Evolutionary conservation across 2,888 invertebrate species (phyloP).

Genomic region (Mystacides longicornis): DNA sequence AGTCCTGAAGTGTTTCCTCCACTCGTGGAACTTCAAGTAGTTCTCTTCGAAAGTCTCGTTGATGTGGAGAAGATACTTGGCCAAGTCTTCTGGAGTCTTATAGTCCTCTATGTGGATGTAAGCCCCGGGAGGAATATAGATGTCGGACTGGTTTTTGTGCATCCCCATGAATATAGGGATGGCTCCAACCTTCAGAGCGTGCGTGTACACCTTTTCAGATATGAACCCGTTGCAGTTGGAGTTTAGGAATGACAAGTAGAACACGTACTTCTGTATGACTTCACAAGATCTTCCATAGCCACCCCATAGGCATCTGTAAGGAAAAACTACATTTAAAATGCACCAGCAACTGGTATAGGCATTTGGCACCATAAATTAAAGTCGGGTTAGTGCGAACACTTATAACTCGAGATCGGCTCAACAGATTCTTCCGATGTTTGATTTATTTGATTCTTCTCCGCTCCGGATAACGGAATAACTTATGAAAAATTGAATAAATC

Average conservation of each 20-base stretch:
- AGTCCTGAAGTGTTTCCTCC: slow-evolving; percentile 51
- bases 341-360: too few relatives aligned
- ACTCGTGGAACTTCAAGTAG: slow-evolving; percentile 45
- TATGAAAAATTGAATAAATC: too few relatives aligned
- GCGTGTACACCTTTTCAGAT: slow-evolving; percentile 63
- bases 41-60: slow-evolving; percentile 36
- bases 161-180: slow-evolving; percentile 63
- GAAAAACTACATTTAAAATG: too few relatives aligned
- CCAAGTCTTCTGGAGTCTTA: slow-evolving; percentile 43
- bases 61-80: slow-evolving; percentile 44
- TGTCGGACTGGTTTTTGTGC: slow-evolving; percentile 36
- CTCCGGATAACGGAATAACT: too few relatives aligned
- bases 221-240: slow-evolving; percentile 61
- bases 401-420: too few relatives aligned
- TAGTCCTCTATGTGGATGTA: slow-evolving; percentile 55
- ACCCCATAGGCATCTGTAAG: slow-evolving; percentile 58
- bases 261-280: slow-evolving; percentile 50
- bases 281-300: slow-evolving; percentile 51
- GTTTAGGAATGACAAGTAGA: slow-evolving; percentile 65
- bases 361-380: too few relatives aligned
- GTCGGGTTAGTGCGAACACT: too few relatives aligned
- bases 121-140: slow-evolving; percentile 54
- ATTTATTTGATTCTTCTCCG: too few relatives aligned
- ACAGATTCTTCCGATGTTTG: too few relatives aligned
- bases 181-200: slow-evolving; percentile 53